phyloP scores from a whole-genome alignment of 2,797 vertebrate genomes.

The Hirundo rustica region DNA sequence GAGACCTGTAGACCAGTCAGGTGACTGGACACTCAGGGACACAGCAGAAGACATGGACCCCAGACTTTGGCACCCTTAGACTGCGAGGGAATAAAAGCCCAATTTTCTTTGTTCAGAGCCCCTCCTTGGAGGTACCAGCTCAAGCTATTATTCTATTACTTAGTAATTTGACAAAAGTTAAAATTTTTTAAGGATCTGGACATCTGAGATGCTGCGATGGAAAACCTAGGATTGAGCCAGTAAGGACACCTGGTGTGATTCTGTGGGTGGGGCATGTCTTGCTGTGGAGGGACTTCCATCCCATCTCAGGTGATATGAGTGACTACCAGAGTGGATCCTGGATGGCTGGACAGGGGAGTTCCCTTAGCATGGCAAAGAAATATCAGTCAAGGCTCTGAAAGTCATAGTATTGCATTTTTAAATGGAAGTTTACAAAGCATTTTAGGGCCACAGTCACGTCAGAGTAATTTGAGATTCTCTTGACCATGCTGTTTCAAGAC shows the following conservation, averaged over 20 bases:
- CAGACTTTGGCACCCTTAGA: not conserved
- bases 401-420: not conserved
- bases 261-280: not conserved
- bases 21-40: not conserved
- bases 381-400: not conserved
- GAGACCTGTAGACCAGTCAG: not conserved
- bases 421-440: not conserved
- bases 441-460: not conserved
- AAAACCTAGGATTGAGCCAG: not conserved
- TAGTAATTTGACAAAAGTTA: too few species aligned
- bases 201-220: not conserved
- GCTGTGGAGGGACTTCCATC: not conserved
- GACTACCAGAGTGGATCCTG: not conserved
- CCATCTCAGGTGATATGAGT: not conserved
- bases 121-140: not conserved
- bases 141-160: not conserved
- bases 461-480: not conserved
- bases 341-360: not conserved
- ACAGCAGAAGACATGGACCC: not conserved
- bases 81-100: not conserved
- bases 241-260: not conserved
- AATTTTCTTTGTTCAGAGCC: not conserved
- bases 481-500: not conserved
- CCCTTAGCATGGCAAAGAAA: not conserved
- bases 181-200: not conserved